Evolutionary conservation across 2,113 vertebrate species (phyloP).

Genomic region (Hepsetus odoe): DNA sequence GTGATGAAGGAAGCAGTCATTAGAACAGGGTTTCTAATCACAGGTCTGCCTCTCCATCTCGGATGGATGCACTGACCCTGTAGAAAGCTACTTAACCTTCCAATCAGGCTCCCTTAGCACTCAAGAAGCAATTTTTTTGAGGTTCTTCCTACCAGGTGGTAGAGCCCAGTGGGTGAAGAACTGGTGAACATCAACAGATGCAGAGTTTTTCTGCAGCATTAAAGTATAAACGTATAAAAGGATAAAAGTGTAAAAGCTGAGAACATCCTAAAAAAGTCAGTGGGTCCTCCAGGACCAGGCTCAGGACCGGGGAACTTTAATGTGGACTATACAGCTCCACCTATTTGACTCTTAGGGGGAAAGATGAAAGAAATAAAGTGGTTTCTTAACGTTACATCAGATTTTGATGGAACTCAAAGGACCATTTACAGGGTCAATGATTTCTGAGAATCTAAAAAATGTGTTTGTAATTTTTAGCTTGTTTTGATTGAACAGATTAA

Average conservation of each 20-base stretch:
- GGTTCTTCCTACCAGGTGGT: no score
- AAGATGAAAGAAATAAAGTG: background rate
- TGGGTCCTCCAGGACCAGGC: background rate
- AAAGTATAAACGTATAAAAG: no score
- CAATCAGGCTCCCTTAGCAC: constrained; percentile 2
- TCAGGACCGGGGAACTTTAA: background rate
- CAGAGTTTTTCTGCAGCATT: background rate
- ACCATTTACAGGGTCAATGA: no score
- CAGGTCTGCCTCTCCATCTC: background rate
- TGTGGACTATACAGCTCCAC: background rate
- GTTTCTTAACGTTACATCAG: background rate
- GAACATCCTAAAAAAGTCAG: no score
- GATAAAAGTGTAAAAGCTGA: no score
- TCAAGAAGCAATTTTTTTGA: background rate
- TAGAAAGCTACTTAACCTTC: constrained; percentile 4
- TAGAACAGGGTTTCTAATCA: background rate
- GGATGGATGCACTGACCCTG: constrained; percentile 16
- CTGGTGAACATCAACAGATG: background rate
- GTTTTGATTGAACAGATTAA: background rate
- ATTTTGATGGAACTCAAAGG: background rate
- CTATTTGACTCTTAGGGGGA: background rate
- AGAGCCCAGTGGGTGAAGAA: background rate
- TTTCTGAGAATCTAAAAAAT: no score
- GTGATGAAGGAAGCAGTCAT: constrained; percentile 15
- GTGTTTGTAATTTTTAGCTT: background rate